phyloP scores from a whole-genome alignment of 2,797 vertebrate species.

The Glossophaga mutica region DNA sequence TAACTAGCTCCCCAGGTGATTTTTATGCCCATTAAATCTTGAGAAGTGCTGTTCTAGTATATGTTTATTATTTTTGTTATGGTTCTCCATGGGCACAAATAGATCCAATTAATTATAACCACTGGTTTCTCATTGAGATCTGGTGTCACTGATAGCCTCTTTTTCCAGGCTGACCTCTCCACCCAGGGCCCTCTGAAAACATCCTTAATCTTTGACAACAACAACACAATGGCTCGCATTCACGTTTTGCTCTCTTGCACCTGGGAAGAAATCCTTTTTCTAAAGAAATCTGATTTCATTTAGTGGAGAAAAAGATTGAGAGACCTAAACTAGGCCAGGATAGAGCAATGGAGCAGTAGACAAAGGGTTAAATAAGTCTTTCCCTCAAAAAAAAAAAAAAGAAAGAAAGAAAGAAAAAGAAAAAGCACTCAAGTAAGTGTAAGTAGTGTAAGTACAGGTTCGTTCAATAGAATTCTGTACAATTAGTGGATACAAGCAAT shows the following conservation, averaged over 20 bases:
- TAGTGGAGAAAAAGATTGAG: not conserved
- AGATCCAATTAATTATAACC: not conserved
- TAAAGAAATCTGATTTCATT: not conserved
- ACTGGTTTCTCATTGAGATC: not conserved
- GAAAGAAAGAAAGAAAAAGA: not conserved
- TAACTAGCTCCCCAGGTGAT: not conserved
- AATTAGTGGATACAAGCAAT: not conserved
- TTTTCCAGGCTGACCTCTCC: not conserved
- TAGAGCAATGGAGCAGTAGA: not conserved
- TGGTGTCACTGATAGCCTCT: not conserved
- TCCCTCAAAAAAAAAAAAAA: not conserved
- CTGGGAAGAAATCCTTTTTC: not conserved
- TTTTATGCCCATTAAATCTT: not conserved
- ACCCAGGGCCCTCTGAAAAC: not conserved
- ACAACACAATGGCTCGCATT: not conserved
- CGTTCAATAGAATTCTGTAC: not conserved
- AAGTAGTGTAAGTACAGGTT: not conserved
- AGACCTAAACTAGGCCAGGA: not conserved
- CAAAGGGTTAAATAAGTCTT: not conserved
- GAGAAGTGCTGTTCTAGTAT: not conserved
- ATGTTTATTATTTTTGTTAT: not conserved
- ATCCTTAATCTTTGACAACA: not conserved
- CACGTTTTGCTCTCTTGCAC: not conserved
- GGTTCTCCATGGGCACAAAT: not conserved
- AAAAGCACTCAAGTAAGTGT: not conserved